These are phyloP conservation scores for Speoplatyrhinus poulsoni DNA, from an alignment of 2,113 vertebrate species.

Conservation along the genomic window DNA sequence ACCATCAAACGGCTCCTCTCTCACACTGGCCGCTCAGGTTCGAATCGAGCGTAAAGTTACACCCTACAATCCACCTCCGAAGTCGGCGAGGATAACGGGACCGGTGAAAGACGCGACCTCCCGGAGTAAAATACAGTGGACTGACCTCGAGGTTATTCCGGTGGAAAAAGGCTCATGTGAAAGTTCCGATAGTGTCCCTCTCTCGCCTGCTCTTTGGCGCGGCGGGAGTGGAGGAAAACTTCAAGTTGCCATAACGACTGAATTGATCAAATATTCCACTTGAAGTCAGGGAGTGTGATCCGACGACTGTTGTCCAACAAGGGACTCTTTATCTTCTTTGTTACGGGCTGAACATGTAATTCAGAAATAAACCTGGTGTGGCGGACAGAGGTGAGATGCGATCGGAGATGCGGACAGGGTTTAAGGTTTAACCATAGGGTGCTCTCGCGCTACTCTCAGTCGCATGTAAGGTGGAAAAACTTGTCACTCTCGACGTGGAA, in stretches of 20 bases:
- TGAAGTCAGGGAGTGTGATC: not conserved
- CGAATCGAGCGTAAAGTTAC: constrained; percentile 58
- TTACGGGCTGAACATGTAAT: not conserved
- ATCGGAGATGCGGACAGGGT: constrained; percentile 40
- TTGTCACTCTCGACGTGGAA: constrained; percentile 19
- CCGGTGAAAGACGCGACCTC: constrained; percentile 24
- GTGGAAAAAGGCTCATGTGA: constrained; percentile 32
- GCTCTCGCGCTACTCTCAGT: constrained; percentile 44
- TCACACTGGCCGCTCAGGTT: constrained; percentile 49
- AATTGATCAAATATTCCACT: constrained; percentile 25
- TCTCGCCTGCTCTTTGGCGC: constrained; percentile 23
- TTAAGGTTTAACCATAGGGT: constrained; percentile 30
- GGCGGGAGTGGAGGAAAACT: constrained; percentile 36
- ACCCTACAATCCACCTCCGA: constrained; percentile 53
- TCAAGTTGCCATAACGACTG: constrained; percentile 34
- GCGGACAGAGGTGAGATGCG: constrained; percentile 56
- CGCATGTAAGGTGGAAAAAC: constrained; percentile 38
- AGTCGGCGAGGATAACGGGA: constrained; percentile 11
- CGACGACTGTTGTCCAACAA: no score
- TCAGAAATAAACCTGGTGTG: constrained; percentile 31
- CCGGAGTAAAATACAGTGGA: constrained; percentile 17
- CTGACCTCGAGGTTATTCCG: constrained; percentile 32
- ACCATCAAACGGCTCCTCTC: constrained; percentile 47
- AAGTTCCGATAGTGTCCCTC: constrained; percentile 57
- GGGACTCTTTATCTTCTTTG: constrained; percentile 24